Conservation (phyloP, 2,888 invertebrate genomes). For the Andrena bicolor region DNA sequence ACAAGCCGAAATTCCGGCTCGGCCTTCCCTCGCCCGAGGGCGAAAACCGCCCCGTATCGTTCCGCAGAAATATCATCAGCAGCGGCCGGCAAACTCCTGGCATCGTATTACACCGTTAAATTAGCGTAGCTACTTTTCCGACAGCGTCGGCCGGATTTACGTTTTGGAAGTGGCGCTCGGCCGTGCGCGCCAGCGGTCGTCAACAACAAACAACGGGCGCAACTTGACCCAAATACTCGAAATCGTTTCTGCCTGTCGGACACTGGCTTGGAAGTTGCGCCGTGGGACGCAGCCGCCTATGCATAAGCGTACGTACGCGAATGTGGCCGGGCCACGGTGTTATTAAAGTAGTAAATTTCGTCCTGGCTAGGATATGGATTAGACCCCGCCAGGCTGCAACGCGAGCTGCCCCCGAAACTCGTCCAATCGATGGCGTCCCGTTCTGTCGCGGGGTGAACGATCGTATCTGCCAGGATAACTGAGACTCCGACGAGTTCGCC, state of each 20-base stretch:
- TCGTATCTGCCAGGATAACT: background rate
- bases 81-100: conserved; percentile 31
- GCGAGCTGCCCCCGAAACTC: background rate
- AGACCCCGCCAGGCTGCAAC: conserved; percentile 5
- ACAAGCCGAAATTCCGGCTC: conserved; percentile 20
- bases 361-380: conserved; percentile 27
- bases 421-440: conserved; percentile 12
- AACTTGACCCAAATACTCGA: conserved; percentile 75
- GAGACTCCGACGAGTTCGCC: background rate
- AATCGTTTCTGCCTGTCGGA: conserved; percentile 71
- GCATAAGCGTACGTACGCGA: conserved; percentile 38
- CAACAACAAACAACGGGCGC: conserved; percentile 63
- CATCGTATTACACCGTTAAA: conserved; percentile 62
- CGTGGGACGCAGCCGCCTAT: conserved; percentile 28
- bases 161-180: conserved; percentile 52
- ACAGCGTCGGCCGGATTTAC: conserved; percentile 63
- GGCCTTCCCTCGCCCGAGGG: background rate
- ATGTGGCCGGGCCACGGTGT: conserved; percentile 30
- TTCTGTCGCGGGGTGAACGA: conserved; percentile 11
- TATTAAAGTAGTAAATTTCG: conserved; percentile 42
- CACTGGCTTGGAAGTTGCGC: conserved; percentile 56
- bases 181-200: conserved; percentile 23
- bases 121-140: conserved; percentile 65
- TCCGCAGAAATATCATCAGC: conserved; percentile 54
- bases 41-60: conserved; percentile 12